Conservation (phyloP, 2,888 invertebrate species). For the Tenthredo livida region DNA sequence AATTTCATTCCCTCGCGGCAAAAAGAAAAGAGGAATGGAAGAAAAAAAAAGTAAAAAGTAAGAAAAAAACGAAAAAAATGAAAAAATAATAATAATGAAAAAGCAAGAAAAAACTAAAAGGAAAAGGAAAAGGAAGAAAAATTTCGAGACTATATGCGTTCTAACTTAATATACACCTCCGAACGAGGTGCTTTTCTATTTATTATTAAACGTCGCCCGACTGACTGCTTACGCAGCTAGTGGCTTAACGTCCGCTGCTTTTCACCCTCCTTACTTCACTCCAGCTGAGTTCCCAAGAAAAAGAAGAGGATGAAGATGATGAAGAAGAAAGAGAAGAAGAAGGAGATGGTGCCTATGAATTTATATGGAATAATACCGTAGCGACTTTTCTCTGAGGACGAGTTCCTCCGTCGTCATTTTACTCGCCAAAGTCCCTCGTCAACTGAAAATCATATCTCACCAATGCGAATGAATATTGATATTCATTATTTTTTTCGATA, state of each 20-base stretch:
- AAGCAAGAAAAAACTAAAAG: not conserved
- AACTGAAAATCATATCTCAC: not conserved
- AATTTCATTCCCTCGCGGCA: not conserved
- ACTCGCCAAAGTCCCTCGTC: not conserved
- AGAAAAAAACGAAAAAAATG: not conserved
- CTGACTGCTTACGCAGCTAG: slow-evolving; percentile 7
- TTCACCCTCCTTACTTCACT: not conserved
- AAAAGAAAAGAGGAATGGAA: not conserved
- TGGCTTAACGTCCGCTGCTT: not conserved
- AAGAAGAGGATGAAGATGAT: not conserved
- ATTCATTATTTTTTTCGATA: not conserved
- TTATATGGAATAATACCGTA: slow-evolving; percentile 44
- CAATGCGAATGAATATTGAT: not conserved
- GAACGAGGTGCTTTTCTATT: slow-evolving; percentile 1
- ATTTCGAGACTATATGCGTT: not conserved
- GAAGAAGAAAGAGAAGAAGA: not conserved
- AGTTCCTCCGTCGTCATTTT: not conserved
- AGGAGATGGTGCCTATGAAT: slow-evolving; percentile 17
- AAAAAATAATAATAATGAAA: not conserved
- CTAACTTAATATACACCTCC: slow-evolving; percentile 21
- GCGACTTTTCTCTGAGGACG: not conserved
- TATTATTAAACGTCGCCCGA: slow-evolving; percentile 24
- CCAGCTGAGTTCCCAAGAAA: not conserved
- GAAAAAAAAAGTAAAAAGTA: not conserved
- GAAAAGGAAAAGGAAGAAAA: slow-evolving; percentile 2